Conservation (phyloP, 2,888 invertebrate genomes). For the Lydus trimaculatus region DNA sequence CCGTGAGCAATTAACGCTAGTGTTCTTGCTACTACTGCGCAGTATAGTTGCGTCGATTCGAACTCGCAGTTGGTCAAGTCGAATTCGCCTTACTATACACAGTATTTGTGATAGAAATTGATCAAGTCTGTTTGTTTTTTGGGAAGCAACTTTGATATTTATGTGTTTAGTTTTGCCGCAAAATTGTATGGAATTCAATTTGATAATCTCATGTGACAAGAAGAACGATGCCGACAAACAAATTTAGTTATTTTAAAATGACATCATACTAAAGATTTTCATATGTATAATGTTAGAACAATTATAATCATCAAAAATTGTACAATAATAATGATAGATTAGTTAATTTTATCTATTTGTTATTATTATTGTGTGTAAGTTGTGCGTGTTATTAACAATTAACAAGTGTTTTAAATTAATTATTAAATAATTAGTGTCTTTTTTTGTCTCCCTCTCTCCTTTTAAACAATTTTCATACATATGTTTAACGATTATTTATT, state of each 20-base stretch:
- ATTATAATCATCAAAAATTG: slow-evolving; percentile 1
- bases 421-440: slow-evolving; percentile 50
- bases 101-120: too few relatives aligned
- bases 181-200: not conserved
- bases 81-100: too few relatives aligned
- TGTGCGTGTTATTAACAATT: slow-evolving; percentile 57
- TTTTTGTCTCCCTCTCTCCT: too few relatives aligned
- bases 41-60: too few relatives aligned
- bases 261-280: slow-evolving; percentile 46
- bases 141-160: too few relatives aligned
- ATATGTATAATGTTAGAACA: not conserved
- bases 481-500: slow-evolving; percentile 1
- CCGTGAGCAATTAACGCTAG: too few relatives aligned
- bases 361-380: not conserved
- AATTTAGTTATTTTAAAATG: slow-evolving; percentile 50
- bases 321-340: slow-evolving; percentile 48
- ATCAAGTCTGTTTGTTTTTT: too few relatives aligned
- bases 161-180: slow-evolving; percentile 36
- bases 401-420: slow-evolving; percentile 58
- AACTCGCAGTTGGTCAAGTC: too few relatives aligned
- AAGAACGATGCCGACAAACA: slow-evolving; percentile 44
- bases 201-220: slow-evolving; percentile 15
- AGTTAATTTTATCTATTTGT: slow-evolving; percentile 43
- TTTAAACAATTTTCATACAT: not conserved
- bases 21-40: too few relatives aligned